A percentile compares a stretch with the other conserved stretches of the same genome.
These are phyloP conservation scores for Byasa hedistus DNA, from an alignment of 2,888 invertebrate genomes.

Conservation along the genomic window DNA sequence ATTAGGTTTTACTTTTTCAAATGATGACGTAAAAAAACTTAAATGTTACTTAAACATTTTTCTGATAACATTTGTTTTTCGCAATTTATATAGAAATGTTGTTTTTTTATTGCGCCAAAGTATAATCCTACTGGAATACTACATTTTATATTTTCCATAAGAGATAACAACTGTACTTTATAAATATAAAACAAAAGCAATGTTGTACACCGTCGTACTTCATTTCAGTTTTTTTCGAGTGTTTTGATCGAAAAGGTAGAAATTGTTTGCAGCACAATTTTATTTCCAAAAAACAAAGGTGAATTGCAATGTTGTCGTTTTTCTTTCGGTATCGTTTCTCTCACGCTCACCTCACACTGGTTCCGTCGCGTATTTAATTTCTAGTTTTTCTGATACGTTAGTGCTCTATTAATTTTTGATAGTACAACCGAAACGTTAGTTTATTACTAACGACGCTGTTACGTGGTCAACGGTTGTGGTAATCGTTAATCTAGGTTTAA, in stretches of 20 bases:
- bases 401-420: background rate
- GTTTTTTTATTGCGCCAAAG: no score
- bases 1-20: no score
- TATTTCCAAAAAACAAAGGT: conserved; percentile 25
- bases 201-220: conserved; percentile 2
- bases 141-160: background rate
- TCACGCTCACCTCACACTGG: conserved; percentile 21
- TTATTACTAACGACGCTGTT: conserved; percentile 48
- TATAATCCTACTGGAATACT: no score
- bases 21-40: no score
- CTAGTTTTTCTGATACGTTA: conserved; percentile 12
- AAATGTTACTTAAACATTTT: no score
- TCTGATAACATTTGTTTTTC: no score
- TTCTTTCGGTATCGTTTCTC: conserved; percentile 22
- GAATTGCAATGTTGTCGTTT: conserved; percentile 21
- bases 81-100: no score
- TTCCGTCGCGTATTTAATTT: conserved; percentile 15
- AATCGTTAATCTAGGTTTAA: conserved; percentile 66
- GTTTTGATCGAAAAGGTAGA: conserved; percentile 22
- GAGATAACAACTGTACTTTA: no score
- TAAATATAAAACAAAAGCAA: conserved; percentile 7
- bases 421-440: conserved; percentile 40
- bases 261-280: conserved; percentile 25
- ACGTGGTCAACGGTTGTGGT: conserved; percentile 46
- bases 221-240: conserved; percentile 15